Evolutionary conservation across 2,797 vertebrate genomes (phyloP).

Genomic region (Pseudochirops cupreus): DNA sequence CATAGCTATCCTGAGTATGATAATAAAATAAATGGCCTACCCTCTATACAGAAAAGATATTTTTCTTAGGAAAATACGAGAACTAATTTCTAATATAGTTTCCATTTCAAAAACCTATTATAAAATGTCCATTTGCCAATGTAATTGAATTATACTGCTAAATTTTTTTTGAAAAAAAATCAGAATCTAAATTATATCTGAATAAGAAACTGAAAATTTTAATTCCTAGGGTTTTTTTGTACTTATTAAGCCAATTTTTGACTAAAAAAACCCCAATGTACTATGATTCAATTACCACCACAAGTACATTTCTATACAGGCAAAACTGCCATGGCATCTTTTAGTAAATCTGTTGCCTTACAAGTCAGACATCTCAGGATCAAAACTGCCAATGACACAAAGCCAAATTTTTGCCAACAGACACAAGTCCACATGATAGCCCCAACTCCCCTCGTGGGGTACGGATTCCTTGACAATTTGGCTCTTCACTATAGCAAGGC

Average conservation of each 20-base stretch:
- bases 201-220: background rate
- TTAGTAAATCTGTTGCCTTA: background rate
- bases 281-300: background rate
- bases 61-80: constrained; percentile 26
- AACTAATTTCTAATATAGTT: constrained; percentile 42
- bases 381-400: constrained; percentile 32
- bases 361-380: constrained; percentile 25
- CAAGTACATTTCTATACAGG: background rate
- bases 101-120: constrained; percentile 21
- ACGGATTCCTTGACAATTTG: background rate
- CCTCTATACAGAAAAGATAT: background rate
- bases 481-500: constrained; percentile 20
- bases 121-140: background rate
- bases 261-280: background rate
- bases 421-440: background rate
- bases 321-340: background rate
- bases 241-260: background rate
- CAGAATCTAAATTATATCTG: background rate
- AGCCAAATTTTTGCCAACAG: background rate
- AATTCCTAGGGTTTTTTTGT: background rate
- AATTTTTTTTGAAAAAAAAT: background rate
- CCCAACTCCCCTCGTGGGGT: background rate
- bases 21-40: constrained; percentile 5
- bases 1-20: constrained; percentile 6
- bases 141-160: constrained; percentile 23